A percentile compares a stretch with the other conserved stretches of the same genome.
These are phyloP conservation scores for Stenodema calcarata DNA, from an alignment of 2,888 invertebrate genomes.

Conservation along the genomic window DNA sequence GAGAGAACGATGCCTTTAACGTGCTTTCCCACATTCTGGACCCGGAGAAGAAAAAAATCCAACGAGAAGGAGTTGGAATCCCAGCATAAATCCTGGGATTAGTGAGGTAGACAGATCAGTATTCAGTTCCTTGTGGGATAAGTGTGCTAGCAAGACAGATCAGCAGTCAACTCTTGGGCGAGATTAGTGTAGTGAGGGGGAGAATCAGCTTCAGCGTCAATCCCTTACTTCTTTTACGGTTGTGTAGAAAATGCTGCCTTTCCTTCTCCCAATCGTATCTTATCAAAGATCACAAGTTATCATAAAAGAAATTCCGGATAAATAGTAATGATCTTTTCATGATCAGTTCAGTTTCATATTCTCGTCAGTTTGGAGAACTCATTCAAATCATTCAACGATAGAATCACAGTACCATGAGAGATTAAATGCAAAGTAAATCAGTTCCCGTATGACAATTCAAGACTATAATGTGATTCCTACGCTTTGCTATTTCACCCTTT, in stretches of 20 bases:
- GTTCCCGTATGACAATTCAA: too few relatives aligned
- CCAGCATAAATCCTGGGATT: slow-evolving; percentile 33
- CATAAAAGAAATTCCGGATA: neutral
- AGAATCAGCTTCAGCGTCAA: neutral
- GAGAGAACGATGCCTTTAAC: slow-evolving; percentile 1
- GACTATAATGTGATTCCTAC: too few relatives aligned
- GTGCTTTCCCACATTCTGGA: neutral
- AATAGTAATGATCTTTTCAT: neutral
- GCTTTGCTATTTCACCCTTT: too few relatives aligned
- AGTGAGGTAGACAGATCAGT: slow-evolving; percentile 43
- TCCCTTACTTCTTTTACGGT: neutral
- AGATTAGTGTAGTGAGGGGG: slow-evolving; percentile 34
- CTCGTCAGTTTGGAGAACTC: too few relatives aligned
- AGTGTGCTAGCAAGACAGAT: slow-evolving; percentile 41
- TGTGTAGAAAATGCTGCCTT: neutral
- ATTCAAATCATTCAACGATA: too few relatives aligned
- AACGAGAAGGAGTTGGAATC: neutral
- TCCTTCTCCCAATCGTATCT: neutral
- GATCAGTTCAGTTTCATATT: neutral
- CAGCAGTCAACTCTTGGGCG: slow-evolving; percentile 42
- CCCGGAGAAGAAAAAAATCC: neutral
- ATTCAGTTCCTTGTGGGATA: slow-evolving; percentile 36
- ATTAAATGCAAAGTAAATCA: too few relatives aligned
- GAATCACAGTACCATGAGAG: too few relatives aligned
- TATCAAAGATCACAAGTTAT: too few relatives aligned